A percentile compares a stretch with the other conserved stretches of the same genome.
Conservation (phyloP, 2,888 invertebrate species). For the Hypomecis atomaria region DNA sequence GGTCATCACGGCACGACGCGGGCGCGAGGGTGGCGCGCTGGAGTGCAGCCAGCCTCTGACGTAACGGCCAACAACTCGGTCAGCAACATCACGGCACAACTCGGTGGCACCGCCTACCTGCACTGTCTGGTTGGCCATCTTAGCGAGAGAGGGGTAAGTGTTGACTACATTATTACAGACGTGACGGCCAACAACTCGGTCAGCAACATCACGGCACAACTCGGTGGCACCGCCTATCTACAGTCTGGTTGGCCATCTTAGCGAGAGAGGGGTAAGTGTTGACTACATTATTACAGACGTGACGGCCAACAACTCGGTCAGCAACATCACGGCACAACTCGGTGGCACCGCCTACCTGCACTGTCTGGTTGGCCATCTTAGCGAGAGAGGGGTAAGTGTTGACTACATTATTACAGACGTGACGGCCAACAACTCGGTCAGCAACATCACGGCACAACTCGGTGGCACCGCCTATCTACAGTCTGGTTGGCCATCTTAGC, state of each 20-base stretch:
- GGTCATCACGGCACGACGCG: slow-evolving; percentile 78
- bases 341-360: no score
- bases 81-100: slow-evolving; percentile 91
- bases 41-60: slow-evolving; percentile 69
- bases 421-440: no score
- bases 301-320: no score
- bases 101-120: slow-evolving; percentile 92
- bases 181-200: slow-evolving; percentile 56
- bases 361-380: no score
- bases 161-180: slow-evolving; percentile 19
- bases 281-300: no score
- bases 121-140: slow-evolving; percentile 92
- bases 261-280: no score
- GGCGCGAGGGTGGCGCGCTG: slow-evolving; percentile 75
- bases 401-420: no score
- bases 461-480: no score
- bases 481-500: no score
- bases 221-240: slow-evolving; percentile 92
- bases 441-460: no score
- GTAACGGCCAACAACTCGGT: slow-evolving; percentile 89
- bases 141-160: slow-evolving; percentile 89
- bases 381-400: no score
- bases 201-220: slow-evolving; percentile 91
- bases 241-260: slow-evolving; percentile 61
- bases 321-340: no score